phyloP scores from a whole-genome alignment of 1,140 invertebrate genomes.

The Sipha flava region DNA sequence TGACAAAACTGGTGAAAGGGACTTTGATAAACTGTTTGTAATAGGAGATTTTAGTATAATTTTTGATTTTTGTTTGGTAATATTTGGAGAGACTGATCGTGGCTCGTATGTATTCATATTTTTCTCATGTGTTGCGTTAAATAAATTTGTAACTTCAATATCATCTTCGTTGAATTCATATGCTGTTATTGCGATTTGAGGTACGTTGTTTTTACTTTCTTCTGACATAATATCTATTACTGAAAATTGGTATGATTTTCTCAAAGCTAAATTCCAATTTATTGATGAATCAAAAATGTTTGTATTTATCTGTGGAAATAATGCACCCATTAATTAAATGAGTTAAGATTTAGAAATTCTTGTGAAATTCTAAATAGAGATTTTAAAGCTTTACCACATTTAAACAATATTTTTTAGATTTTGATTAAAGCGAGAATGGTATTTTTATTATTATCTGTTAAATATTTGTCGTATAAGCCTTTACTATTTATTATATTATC shows the following conservation, averaged over 20 bases:
- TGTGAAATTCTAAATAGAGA: not conserved
- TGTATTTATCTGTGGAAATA: conserved; percentile 23
- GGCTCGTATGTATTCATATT: not conserved
- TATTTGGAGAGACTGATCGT: not conserved
- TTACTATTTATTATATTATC: too few species aligned
- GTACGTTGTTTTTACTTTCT: not conserved
- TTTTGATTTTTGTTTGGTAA: not conserved
- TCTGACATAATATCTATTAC: not conserved
- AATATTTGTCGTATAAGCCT: too few species aligned
- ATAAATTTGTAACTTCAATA: not conserved
- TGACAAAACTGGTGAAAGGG: not conserved
- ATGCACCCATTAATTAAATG: not conserved
- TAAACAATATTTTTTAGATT: too few species aligned
- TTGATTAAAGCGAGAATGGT: too few species aligned
- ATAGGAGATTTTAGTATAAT: conserved; percentile 10
- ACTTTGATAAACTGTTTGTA: not conserved
- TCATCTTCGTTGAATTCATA: conserved; percentile 18
- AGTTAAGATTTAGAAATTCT: not conserved
- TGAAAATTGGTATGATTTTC: not conserved
- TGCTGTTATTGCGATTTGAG: conserved; percentile 5
- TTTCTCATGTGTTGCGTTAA: not conserved
- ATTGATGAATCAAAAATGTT: not conserved
- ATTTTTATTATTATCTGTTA: too few species aligned
- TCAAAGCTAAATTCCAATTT: not conserved
- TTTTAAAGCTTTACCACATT: not conserved